These are phyloP conservation scores for Baryphthengus martii DNA, from an alignment of 2,113 vertebrate genomes.

Conservation along the genomic window DNA sequence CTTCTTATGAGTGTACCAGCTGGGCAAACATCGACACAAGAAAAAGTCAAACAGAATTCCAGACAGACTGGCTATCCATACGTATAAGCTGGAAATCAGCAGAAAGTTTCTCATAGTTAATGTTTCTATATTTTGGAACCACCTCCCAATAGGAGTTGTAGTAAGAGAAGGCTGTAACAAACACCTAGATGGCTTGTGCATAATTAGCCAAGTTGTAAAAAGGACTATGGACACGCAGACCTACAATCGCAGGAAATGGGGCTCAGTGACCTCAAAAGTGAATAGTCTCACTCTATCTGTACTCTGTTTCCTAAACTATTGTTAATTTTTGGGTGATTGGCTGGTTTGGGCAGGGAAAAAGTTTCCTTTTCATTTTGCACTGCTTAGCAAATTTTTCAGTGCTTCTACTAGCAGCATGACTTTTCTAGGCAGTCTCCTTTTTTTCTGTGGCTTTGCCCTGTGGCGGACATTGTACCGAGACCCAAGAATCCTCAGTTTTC, in stretches of 20 bases:
- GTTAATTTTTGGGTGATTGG: neutral
- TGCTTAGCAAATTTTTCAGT: neutral
- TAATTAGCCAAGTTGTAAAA: neutral
- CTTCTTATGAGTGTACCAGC: neutral
- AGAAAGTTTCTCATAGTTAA: neutral
- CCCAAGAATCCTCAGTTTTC: neutral
- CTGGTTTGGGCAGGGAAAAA: neutral
- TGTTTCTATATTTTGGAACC: neutral
- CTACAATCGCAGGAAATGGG: neutral
- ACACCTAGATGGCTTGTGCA: neutral
- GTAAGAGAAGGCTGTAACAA: neutral
- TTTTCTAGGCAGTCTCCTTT: neutral
- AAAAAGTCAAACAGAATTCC: neutral
- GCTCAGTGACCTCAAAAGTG: neutral
- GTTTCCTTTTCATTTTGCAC: neutral
- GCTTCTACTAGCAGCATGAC: neutral
- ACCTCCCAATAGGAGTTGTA: neutral
- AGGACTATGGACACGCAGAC: neutral
- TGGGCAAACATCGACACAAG: neutral
- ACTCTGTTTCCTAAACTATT: neutral
- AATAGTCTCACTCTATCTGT: neutral
- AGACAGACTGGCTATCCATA: neutral
- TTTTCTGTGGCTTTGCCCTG: neutral
- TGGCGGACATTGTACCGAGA: neutral
- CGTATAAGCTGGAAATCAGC: neutral